These are phyloP conservation scores for Meandrusa payeni DNA, from an alignment of 2,888 invertebrate genomes.

Conservation along the genomic window DNA sequence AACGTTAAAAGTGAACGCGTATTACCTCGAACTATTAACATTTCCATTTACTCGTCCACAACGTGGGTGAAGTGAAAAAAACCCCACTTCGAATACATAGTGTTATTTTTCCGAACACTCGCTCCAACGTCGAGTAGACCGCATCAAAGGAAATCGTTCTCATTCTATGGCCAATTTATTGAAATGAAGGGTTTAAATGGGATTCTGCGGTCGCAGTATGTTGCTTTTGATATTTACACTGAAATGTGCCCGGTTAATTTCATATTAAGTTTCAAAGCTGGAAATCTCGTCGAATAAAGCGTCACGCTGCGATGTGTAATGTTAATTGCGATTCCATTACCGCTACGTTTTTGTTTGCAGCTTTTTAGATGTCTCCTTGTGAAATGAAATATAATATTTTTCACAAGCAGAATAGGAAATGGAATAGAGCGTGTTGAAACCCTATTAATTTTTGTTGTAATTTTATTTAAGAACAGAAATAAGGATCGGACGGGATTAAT, in stretches of 20 bases:
- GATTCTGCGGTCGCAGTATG: slow-evolving; percentile 33
- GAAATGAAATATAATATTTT: no score
- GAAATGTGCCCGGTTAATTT: slow-evolving; percentile 24
- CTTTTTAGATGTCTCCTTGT: no score
- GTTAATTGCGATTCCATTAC: not conserved
- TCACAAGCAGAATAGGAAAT: no score
- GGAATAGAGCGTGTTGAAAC: no score
- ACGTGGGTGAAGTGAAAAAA: slow-evolving; percentile 16
- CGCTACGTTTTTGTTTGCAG: not conserved
- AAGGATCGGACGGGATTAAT: no score
- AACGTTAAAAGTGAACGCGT: not conserved
- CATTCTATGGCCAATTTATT: slow-evolving; percentile 35
- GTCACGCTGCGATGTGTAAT: not conserved
- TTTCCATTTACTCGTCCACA: slow-evolving; percentile 2
- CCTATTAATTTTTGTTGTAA: no score
- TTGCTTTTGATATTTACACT: slow-evolving; percentile 25
- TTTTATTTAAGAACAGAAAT: no score
- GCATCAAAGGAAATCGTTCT: slow-evolving; percentile 36
- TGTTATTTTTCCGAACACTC: slow-evolving; percentile 17
- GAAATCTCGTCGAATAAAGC: slow-evolving; percentile 1
- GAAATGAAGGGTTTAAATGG: slow-evolving; percentile 39
- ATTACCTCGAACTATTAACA: not conserved
- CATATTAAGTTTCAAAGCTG: slow-evolving; percentile 24
- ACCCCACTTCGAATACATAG: slow-evolving; percentile 3
- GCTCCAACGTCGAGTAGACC: slow-evolving; percentile 23